Base-by-base conservation (phyloP, 2,113 vertebrate genomes). In the Zosterops borbonicus region DNA sequence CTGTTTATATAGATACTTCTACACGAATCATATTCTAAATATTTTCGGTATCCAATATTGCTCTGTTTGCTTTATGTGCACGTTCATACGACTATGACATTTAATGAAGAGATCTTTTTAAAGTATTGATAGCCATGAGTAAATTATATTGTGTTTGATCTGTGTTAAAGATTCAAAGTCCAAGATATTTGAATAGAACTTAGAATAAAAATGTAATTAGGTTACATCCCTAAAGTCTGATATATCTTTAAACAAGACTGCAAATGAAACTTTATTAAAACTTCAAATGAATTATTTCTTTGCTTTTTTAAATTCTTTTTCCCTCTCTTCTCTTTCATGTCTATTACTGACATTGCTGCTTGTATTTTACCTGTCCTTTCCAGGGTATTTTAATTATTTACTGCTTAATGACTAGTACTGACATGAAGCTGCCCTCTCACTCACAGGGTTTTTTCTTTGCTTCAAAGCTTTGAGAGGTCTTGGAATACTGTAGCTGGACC, bases 51-150 rank as follows among this genome's bases (percentile, higher is more conserved):
- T 92, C 80, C 53, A 62, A 47, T 97, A 81, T 92, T 95, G 64
- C 83, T 95, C 87, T 89, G 75, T 94, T 94, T 90, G 63, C 60
- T 76, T 50, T 92, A 67, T 96, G 60, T 94, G 80, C 41, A 42
- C 94, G 87, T 91, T 95, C 89, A 3, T 96, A 96, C 98, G 91
- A 89, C 97, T 98, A 84, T 97, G 97, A 97, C 98, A 98, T 98
- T 98, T 98, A 99, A 98, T 98, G 97, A 98, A 98, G 98, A 97
- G 96, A 94, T 95, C 95, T 97, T 97, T 97, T 98, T 98, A 98
- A 99, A 98, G 98, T 98, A 98, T 98, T 98, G 97, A 98, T 98
- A 98, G 96, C 98, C 98, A 98, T 94, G 95, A 97, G 98, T 98
- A 98, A 98, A 98, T 99, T 98, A 98, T 98, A 97, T 98, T 97